phyloP scores from a whole-genome alignment of 2,888 invertebrate genomes.

The Linnaemya vulpina region DNA sequence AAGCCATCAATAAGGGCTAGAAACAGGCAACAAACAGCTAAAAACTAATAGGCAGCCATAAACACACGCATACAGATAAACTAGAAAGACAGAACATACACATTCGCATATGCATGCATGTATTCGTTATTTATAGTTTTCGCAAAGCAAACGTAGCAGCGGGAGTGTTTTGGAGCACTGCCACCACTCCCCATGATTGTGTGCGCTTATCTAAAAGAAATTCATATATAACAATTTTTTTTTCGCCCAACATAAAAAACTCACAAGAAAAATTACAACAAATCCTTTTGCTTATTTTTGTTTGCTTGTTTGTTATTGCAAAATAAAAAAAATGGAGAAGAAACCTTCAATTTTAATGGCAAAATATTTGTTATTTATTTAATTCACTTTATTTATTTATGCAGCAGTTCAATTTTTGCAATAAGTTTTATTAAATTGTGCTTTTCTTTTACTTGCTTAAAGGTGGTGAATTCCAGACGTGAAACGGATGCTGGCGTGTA shows the following conservation, averaged over 20 bases:
- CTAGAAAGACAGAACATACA: not conserved
- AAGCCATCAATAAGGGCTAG: conserved; percentile 70
- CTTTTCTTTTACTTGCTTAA: conserved; percentile 76
- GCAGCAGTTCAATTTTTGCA: not conserved
- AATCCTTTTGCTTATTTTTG: conserved; percentile 34
- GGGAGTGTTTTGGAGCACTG: not conserved
- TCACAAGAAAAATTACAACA: conserved; percentile 47
- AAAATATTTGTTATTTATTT: conserved; percentile 65
- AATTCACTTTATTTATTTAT: conserved; percentile 33
- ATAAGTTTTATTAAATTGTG: not conserved
- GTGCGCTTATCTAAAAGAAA: conserved; percentile 28
- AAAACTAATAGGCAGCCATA: not conserved
- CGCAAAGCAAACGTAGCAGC: not conserved
- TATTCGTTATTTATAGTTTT: not conserved
- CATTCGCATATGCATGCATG: not conserved
- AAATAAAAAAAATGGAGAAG: conserved; percentile 11
- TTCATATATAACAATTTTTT: conserved; percentile 50
- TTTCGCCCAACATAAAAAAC: not conserved
- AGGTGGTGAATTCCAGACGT: conserved; percentile 90
- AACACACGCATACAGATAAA: not conserved
- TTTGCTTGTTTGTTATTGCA: conserved; percentile 13
- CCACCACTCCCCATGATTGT: not conserved
- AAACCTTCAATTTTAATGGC: conserved; percentile 56
- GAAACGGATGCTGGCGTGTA: conserved; percentile 94
- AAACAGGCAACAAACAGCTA: conserved; percentile 20